Base-by-base conservation (phyloP, 2,113 vertebrate genomes). In the Plotosus lineatus region DNA sequence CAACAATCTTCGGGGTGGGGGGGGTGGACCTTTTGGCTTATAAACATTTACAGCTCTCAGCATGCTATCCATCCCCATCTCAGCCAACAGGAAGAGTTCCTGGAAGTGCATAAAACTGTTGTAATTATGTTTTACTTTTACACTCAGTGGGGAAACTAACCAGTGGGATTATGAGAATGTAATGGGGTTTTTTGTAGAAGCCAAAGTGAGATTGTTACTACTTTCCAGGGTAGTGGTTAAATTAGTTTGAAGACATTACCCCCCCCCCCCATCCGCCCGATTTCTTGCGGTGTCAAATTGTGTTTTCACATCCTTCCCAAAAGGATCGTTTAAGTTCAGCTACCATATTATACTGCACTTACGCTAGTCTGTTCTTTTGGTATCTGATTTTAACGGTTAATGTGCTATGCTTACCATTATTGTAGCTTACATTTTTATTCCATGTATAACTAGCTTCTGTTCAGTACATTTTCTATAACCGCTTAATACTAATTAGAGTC, bases 31-130 rank as follows among this genome's bases (percentile, higher is more conserved):
- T 50, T 81, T 50, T 53, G 1, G n/a, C 48, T 46, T 65, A 75
- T 81, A 81, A 81, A 75, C 72, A 55, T 81, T 81, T 81, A 81
- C 72, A 75, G 60, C 58, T 50, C 60, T 75, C 78, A 38, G 71
- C 79, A 75, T 42, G 58, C 79, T 75, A 65, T 21, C 56, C 71
- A 8, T 74, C 15, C 44, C 26, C 79, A 40, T 50, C 58, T 50
- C 58, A 10, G 58, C 72, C 66, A 66, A 75, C 58, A 60, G 19
- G 38, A 50, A 53, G 33, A 23, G n/a, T 51, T 63, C 63, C 26
- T 60, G 68, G 68, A 80, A 73, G 68, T 73, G 72, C 56, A 60
- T 66, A 75, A 65, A 81, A 58, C 71, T 31, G 46, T 17, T 73
- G 72, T 66, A 75, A 75, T 66, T 33, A 75, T 65, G 6, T 65